A percentile compares a stretch with the other conserved stretches of the same genome.
Evolutionary conservation across 2,113 vertebrate genomes (phyloP).

Genomic region (Melanotaenia duboulayi): DNA sequence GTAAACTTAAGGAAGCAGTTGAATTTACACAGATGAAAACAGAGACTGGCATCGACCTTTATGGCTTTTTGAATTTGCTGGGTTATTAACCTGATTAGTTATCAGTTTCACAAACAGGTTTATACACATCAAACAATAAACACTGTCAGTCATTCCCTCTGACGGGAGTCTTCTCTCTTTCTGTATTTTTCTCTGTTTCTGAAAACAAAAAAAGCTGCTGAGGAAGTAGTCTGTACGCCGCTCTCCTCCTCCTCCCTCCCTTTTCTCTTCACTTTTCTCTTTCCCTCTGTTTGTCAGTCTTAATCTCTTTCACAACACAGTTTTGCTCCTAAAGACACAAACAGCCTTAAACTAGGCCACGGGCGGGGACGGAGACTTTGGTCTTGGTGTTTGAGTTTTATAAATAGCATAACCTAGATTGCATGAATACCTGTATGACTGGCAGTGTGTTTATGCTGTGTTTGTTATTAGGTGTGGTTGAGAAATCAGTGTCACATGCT

Average conservation of each 20-base stretch:
- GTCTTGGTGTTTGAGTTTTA: no score
- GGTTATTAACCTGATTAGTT: slow-evolving; percentile 12
- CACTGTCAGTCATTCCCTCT: no score
- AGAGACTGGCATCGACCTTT: slow-evolving; percentile 29
- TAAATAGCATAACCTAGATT: no score
- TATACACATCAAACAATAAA: not conserved
- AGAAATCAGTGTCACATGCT: not conserved
- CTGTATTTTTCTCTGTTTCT: slow-evolving; percentile 16
- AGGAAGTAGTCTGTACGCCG: not conserved
- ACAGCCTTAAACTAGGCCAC: slow-evolving; percentile 44
- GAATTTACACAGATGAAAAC: slow-evolving; percentile 13
- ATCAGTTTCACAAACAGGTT: slow-evolving; percentile 23
- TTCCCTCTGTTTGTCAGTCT: slow-evolving; percentile 12
- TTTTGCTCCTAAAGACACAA: not conserved
- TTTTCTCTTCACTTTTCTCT: slow-evolving; percentile 1
- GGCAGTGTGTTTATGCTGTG: not conserved
- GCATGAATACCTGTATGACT: not conserved
- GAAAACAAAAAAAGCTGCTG: not conserved
- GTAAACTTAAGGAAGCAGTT: slow-evolving; percentile 42
- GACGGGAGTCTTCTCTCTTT: no score
- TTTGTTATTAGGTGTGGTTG: not conserved
- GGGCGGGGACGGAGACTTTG: slow-evolving; percentile 2
- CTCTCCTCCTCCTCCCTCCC: not conserved
- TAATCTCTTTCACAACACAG: slow-evolving; percentile 34
- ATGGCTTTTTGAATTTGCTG: not conserved